Base-by-base conservation (phyloP, 2,888 invertebrate species). In the Trichogramma dendrolimi region DNA sequence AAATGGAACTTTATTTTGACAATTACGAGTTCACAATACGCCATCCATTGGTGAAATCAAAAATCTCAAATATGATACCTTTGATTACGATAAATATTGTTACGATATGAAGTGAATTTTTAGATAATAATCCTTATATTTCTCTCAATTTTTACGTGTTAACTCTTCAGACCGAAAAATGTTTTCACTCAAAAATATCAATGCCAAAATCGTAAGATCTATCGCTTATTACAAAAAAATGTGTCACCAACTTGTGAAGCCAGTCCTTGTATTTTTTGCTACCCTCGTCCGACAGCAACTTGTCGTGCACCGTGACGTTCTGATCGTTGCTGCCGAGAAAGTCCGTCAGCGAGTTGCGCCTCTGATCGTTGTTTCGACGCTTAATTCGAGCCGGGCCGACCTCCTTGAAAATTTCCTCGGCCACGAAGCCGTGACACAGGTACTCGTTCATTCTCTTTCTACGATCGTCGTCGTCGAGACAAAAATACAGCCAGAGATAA, bases 361-460 rank as follows among this genome's bases (percentile, higher is more conserved):
- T 78, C 63, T 80, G 80, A 4, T 80, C 64, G 27, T 80, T 80
- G 56, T 80, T 75, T 60, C 82, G 75, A 55, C 81, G 76, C 67
- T 80, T 81, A 4, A 81, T 76, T 60, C 81, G 74, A 38, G 60
- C 63, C 38, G 65, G 60, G 56, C 77, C 77, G 77, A 90, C 84
- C 69, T 88, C 86, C 7, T 83, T 83, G 48, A 90, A 77, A 67
- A 91, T 89, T 79, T 89, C 86, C 70, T 88, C 87, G 0, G 89
- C 89, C 47, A 91, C 76, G 73, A 86, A 91, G 72, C 86, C 89
- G 44, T 89, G 85, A 69, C 90, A 90, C 53, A 89, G 80, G 74
- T 89, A 91, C 73, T 91, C 89, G 72, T 90, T 90, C 86, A 91
- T 89, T 84, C 86, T 88, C 76, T 84, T 84, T 71, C 90, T 89